Base-by-base conservation (phyloP, 2,888 invertebrate species). In the Candidula unifasciata region DNA sequence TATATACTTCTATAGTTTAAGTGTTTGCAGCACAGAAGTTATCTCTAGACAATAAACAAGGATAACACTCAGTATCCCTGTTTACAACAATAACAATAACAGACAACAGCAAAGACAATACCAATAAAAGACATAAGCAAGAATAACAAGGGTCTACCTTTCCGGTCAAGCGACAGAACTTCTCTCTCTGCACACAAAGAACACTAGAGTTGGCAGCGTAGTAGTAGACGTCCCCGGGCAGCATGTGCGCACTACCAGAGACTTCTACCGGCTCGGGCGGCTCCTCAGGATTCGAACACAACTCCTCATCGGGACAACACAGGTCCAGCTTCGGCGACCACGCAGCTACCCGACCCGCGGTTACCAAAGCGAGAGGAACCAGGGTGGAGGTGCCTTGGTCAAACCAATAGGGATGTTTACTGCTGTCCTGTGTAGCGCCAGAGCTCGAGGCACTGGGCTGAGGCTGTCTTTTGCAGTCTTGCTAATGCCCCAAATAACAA, bases 201-300 rank as follows among this genome's bases (percentile, higher is more conserved):
- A 93, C 92, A 81, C 90, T 90, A n/a, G 93, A 93, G 88, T 93
- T 93, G 78, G 92, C 88, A 18, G 92, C 90, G 87, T 91, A 93
- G 88, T 90, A 93, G 87, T 90, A 93, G 68, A 93, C 90, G 88
- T 93, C 92, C 8, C 93, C 93, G 18, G 92, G 93, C 81, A 91
- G 87, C 91, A 92, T 91, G 87, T 87, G 87, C 84, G 44, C 80
- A 84, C 54, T 80, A 68, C 30, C 82, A 69, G 21, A 44, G 69
- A 68, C 71, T 78, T 79, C 85, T 86, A 85, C 87, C 86, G 85
- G 74, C 84, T 84, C 24, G 2, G 24, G 86, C 87, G 60, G 83
- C 71, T 81, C 81, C 60, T 27, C 73, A 73, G 57, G 35, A 60
- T 35, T 33, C 69, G 37, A 69, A 66, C 66, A 64, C 35, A 60